Evolutionary conservation across 2,888 invertebrate species (phyloP).

Genomic region (Ennomos erosarius): DNA sequence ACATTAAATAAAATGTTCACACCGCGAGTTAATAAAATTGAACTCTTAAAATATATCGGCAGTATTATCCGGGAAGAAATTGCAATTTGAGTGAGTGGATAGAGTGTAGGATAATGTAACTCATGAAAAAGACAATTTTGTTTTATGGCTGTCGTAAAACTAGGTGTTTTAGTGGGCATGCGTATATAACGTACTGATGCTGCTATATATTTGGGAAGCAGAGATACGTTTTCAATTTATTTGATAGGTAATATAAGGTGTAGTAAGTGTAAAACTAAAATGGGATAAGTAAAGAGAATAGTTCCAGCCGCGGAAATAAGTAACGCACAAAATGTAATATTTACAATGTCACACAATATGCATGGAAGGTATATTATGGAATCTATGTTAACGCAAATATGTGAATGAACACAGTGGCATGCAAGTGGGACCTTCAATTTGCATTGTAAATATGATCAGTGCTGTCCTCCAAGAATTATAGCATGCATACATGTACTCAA

Average conservation of each 20-base stretch:
- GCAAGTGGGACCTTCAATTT: constrained; percentile 19
- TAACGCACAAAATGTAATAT: too few species aligned
- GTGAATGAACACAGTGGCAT: constrained; percentile 11
- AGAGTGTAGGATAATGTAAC: constrained; percentile 52
- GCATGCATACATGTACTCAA: constrained; percentile 54
- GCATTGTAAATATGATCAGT: constrained; percentile 38
- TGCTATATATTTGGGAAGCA: constrained; percentile 21
- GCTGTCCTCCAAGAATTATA: constrained; percentile 46
- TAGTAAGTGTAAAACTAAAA: background rate
- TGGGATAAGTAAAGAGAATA: too few species aligned
- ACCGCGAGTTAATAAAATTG: too few species aligned
- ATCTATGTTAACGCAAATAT: constrained; percentile 2
- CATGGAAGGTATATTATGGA: constrained; percentile 1
- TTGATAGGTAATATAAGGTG: constrained; percentile 2
- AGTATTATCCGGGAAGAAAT: constrained; percentile 42
- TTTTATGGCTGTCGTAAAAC: constrained; percentile 60
- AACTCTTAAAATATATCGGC: constrained; percentile 17
- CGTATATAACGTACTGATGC: constrained; percentile 21
- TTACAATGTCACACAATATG: too few species aligned
- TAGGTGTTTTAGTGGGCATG: constrained; percentile 47
- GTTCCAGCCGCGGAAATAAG: too few species aligned
- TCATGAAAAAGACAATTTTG: constrained; percentile 58
- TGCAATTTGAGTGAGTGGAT: constrained; percentile 52
- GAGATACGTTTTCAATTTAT: constrained; percentile 27
- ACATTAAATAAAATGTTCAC: too few species aligned